Evolutionary conservation across 92 coral and sea anemone genomes (phyloP).

Genomic region (Actinostola sp.): DNA sequence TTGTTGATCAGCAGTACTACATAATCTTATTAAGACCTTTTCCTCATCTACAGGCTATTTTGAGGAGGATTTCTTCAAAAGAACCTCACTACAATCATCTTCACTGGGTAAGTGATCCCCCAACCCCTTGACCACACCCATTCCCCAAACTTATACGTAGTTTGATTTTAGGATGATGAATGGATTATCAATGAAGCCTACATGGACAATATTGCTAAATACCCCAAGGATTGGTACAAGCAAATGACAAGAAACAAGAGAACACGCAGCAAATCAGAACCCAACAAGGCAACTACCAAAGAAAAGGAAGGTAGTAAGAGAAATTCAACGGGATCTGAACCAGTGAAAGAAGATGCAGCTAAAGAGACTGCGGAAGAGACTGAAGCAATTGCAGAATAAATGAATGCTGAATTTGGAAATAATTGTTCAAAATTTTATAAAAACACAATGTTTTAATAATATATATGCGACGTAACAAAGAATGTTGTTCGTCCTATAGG

Average conservation of each 20-base stretch:
- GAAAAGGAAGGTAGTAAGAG: slow-evolving; percentile 15
- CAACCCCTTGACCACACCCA: too few species aligned
- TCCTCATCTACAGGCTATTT: slow-evolving; percentile 74
- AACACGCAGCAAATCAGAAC: slow-evolving; percentile 31
- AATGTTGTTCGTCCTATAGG: too few species aligned
- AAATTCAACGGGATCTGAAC: neutral
- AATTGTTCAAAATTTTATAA: too few species aligned
- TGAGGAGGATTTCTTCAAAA: slow-evolving; percentile 82
- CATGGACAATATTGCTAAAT: slow-evolving; percentile 97
- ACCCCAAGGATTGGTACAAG: slow-evolving; percentile 97
- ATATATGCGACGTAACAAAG: too few species aligned
- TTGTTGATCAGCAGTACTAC: too few species aligned
- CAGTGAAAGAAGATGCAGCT: slow-evolving; percentile 17
- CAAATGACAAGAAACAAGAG: slow-evolving; percentile 69
- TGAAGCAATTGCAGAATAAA: slow-evolving; percentile 22
- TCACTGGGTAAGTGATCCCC: slow-evolving; percentile 93
- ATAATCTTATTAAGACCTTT: neutral
- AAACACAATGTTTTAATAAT: too few species aligned
- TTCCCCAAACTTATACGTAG: neutral
- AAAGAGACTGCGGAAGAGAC: slow-evolving; percentile 14
- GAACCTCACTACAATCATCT: slow-evolving; percentile 97
- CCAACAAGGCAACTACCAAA: slow-evolving; percentile 7
- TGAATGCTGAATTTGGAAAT: neutral
- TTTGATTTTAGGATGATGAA: slow-evolving; percentile 84
- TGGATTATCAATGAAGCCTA: slow-evolving; percentile 90